Evolutionary conservation across 2,113 vertebrate genomes (phyloP), one percentile per base, ranked within the genome.

Genomic region (Hymenochirus boettgeri): DNA sequence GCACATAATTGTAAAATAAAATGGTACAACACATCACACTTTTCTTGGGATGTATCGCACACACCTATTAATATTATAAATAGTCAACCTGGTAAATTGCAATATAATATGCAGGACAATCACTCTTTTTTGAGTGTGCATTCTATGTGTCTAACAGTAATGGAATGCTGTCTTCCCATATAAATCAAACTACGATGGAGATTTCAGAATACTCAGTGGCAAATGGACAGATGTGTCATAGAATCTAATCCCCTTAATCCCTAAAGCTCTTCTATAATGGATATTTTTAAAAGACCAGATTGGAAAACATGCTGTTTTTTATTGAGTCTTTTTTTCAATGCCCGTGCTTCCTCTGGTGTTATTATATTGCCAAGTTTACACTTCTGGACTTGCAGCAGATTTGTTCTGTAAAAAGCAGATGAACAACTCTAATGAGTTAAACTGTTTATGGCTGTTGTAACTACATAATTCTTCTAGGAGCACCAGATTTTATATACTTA

Each of bases 181-280:
- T 73, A 76, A 75, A 69, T 76, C 57, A 61, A 66, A 65, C 61
- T 29, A 62, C 70, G 69, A 76, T 72, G 76, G 72, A 76, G 73
- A 74, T 82, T 86, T 76, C 77, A 78, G 83, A 71, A 51, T 80
- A 74, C 73, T 82, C 73, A 57, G 58, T 82, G 73, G 76, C 73
- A 83, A 61, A 61, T 70, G 85, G 81, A 81, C 75, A 83, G 72
- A 81, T 85, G 72, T 81, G 75, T 79, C 76, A 77, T 69, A 69
- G 69, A 21, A 26, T 74, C 73, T 84, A 85, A 83, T 85, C 77
- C 70, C 31, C 67, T 13, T 15, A 86, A 70, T 69, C 56, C 61
- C 73, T 69, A 74, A 74, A 86, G 76, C 73, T 77, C 73, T 79
- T 76, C 60, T 79, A 75, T 82, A 85, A 76, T 74, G 52, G 65